Evolutionary conservation across 2,113 vertebrate genomes (phyloP).

Genomic region (Ranitomeya variabilis): DNA sequence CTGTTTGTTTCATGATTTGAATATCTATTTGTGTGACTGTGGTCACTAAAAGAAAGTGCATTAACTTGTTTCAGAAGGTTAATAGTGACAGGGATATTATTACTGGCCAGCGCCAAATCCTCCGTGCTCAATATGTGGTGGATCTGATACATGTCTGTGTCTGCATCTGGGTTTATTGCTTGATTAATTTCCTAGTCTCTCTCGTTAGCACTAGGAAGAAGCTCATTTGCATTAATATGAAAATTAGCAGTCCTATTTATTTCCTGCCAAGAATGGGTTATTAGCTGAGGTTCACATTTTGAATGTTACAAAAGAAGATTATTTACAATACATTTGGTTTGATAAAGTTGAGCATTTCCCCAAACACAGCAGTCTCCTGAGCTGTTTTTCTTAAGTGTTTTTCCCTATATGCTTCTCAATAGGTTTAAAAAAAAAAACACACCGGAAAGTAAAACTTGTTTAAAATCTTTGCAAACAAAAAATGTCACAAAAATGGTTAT

Average conservation of each 20-base stretch:
- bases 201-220: background rate
- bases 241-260: background rate
- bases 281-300: background rate
- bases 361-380: too few relatives aligned
- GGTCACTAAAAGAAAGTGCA: background rate
- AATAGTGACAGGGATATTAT: constrained; percentile 8
- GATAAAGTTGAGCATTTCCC: too few relatives aligned
- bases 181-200: background rate
- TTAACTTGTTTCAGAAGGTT: constrained; percentile 32
- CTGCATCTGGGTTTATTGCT: background rate
- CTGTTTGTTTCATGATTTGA: background rate
- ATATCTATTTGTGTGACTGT: background rate
- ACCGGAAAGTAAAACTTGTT: too few relatives aligned
- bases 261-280: background rate
- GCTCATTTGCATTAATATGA: background rate
- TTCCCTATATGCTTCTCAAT: too few relatives aligned
- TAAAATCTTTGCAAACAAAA: too few relatives aligned
- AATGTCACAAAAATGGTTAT: too few relatives aligned
- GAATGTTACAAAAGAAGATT: background rate
- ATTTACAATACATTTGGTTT: background rate
- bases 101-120: background rate
- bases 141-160: constrained; percentile 24
- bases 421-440: too few relatives aligned
- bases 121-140: background rate
- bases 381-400: too few relatives aligned